Base-by-base conservation (phyloP, 2,113 vertebrate species). In the Toxotes chatareus region DNA sequence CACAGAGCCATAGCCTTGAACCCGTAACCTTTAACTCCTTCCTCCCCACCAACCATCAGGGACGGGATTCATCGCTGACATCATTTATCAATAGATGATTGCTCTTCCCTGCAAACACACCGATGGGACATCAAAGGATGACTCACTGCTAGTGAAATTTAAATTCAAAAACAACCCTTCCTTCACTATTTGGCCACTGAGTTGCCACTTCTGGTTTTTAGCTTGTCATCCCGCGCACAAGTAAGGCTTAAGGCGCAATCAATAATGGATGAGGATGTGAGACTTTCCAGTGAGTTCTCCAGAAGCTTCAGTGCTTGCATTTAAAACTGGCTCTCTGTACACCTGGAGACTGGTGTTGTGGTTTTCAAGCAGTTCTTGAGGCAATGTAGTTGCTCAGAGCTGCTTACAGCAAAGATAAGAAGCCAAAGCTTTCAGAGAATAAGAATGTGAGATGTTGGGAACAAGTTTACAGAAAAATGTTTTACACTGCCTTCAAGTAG, bases 231-330 rank as follows among this genome's bases (percentile, higher is more conserved):
- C 55, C 11, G 19, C 65, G 61, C 69, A 80, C 79, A 85, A 82
- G 76, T 65, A 83, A 68, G 67, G 80, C 83, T 90, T 66, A 60
- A 76, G 72, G 80, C 46, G 10, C 31, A n/a, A 85, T 93, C 65
- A 85, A 85, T 88, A 72, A 87, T 84, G 69, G 32, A 93, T 84
- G 77, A 88, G 57, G 82, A 71, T 76, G 73, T 71, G 73, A 85
- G 83, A 67, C 69, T 80, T 87, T 82, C 21, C 74, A 64, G 59
- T 8, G 14, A 23, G 51, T 83, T 87, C 70, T 70, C 44, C 53
- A 49, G 67, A 85, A 70, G 72, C 64, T 21, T 73, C 53, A 17
- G 59, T 55, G 61, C n/a, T 70, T 76, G 49, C 46, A 69, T 81
- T 85, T 71, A 59, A 78, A 84, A 51, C 56, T 11, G 64, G 31